Evolutionary conservation across 2,113 vertebrate species (phyloP).

Genomic region (Bombycilla garrulus): DNA sequence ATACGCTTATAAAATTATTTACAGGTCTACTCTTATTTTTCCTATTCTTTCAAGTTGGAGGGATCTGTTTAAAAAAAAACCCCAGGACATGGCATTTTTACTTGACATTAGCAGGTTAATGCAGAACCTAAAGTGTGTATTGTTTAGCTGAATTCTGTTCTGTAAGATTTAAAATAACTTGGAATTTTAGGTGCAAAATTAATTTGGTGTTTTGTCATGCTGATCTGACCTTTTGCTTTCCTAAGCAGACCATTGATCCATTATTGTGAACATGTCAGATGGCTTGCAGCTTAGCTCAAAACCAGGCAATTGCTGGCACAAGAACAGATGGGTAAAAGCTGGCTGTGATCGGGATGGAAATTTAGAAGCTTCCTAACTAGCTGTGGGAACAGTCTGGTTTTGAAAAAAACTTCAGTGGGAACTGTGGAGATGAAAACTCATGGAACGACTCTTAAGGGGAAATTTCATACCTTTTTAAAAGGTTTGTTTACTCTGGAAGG

Average conservation of each 20-base stretch:
- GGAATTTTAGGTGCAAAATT: background rate
- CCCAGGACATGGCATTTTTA: background rate
- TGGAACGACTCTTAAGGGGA: background rate
- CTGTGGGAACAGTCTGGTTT: background rate
- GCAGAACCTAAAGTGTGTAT: background rate
- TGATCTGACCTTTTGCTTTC: constrained; percentile 15
- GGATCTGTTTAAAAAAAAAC: background rate
- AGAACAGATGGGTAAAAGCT: background rate
- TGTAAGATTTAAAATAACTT: background rate
- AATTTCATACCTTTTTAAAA: background rate
- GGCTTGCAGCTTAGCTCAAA: constrained; percentile 10
- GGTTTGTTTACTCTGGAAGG: background rate
- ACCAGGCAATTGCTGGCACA: background rate
- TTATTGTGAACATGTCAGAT: background rate
- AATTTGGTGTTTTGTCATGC: background rate
- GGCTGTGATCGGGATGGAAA: background rate
- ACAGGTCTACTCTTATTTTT: background rate
- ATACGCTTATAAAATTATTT: background rate
- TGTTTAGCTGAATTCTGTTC: background rate
- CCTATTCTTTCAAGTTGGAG: background rate
- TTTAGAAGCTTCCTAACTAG: background rate
- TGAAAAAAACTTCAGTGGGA: background rate
- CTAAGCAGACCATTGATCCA: background rate
- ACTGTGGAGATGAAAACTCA: background rate
- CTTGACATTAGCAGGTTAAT: background rate